These are phyloP conservation scores for Polyploca ridens DNA, from an alignment of 2,888 invertebrate species.

Conservation along the genomic window DNA sequence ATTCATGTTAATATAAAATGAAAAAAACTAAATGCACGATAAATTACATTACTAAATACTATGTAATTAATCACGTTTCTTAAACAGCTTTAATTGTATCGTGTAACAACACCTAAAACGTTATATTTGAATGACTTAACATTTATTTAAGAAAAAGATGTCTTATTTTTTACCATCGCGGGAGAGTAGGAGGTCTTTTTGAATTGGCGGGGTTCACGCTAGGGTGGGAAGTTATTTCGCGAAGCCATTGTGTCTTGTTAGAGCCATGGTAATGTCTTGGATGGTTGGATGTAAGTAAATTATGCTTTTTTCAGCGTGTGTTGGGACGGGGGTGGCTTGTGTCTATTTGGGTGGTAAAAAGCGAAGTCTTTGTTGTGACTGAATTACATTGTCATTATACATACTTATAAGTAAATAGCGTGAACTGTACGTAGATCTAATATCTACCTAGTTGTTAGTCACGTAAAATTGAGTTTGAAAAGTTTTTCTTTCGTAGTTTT, in stretches of 20 bases:
- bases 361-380: constrained; percentile 33
- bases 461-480: neutral
- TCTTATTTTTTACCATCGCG: neutral
- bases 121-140: neutral
- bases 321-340: constrained; percentile 42
- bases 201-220: constrained; percentile 26
- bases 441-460: no score
- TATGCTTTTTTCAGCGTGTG: constrained; percentile 65
- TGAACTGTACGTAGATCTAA: neutral
- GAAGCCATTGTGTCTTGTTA: constrained; percentile 82
- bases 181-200: constrained; percentile 5
- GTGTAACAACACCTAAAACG: neutral
- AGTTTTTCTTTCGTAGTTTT: no score
- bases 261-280: constrained; percentile 77
- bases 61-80: neutral
- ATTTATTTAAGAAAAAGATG: neutral
- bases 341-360: constrained; percentile 35
- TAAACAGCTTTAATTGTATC: neutral
- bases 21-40: neutral
- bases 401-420: neutral
- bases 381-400: constrained; percentile 23
- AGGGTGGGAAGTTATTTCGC: constrained; percentile 70
- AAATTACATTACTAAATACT: neutral
- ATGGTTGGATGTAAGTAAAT: constrained; percentile 79
- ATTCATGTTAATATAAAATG: neutral